These are phyloP conservation scores for Boloria euphrosyne DNA, from an alignment of 2,888 invertebrate species.

Conservation along the genomic window DNA sequence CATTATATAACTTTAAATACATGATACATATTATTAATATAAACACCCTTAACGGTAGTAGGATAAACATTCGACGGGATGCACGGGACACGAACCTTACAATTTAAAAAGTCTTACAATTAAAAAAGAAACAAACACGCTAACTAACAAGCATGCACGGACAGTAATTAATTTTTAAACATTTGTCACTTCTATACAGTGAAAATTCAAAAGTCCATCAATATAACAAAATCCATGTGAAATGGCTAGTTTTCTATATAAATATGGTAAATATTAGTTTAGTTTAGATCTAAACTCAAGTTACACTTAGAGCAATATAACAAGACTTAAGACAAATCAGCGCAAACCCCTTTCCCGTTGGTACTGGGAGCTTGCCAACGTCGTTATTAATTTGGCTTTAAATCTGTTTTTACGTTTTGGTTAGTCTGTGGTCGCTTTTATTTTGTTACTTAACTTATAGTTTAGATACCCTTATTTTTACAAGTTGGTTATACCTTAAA, in stretches of 20 bases:
- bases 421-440: background rate
- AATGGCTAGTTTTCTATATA: background rate
- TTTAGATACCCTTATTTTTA: background rate
- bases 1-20: too few species aligned
- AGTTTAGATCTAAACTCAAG: slow-evolving; percentile 8
- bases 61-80: too few species aligned
- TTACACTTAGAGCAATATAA: slow-evolving; percentile 24
- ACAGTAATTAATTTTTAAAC: too few species aligned
- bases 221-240: too few species aligned
- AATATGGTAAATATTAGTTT: background rate
- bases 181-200: too few species aligned
- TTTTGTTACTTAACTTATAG: background rate
- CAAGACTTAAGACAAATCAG: slow-evolving; percentile 31
- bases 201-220: too few species aligned
- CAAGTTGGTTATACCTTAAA: background rate
- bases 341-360: slow-evolving; percentile 16
- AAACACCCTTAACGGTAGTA: too few species aligned
- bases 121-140: too few species aligned
- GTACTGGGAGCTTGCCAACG: slow-evolving; percentile 32
- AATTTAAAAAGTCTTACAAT: too few species aligned
- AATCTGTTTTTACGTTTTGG: slow-evolving; percentile 18
- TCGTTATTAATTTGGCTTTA: slow-evolving; percentile 31
- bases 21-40: too few species aligned
- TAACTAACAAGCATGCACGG: too few species aligned
- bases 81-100: too few species aligned